Percentiles rank a stretch among this genome's conserved stretches.
Evolutionary conservation across 2,113 vertebrate genomes (phyloP).

Genomic region (Neolamprologus falcicula): DNA sequence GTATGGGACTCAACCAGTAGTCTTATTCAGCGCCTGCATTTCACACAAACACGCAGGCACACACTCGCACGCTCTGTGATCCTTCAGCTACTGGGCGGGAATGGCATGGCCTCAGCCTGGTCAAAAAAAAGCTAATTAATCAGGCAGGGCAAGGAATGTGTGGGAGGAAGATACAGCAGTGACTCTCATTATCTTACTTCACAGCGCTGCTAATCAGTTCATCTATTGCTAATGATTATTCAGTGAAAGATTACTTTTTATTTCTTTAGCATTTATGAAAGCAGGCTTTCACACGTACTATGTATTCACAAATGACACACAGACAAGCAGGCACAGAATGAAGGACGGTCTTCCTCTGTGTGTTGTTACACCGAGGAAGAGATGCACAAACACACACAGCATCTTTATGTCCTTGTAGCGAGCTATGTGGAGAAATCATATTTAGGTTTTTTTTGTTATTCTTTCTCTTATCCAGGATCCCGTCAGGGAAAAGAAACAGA

Average conservation of each 20-base stretch:
- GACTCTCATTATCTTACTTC: slow-evolving; percentile 51
- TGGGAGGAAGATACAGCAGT: slow-evolving; percentile 29
- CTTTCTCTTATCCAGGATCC: neutral
- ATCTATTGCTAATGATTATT: slow-evolving; percentile 40
- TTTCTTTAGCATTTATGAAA: slow-evolving; percentile 10
- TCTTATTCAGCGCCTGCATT: neutral
- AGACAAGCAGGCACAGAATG: neutral
- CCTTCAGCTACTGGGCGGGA: slow-evolving; percentile 35
- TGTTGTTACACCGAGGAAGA: neutral
- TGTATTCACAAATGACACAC: neutral
- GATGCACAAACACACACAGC: neutral
- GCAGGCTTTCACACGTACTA: neutral
- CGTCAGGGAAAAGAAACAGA: neutral
- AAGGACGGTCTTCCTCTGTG: neutral
- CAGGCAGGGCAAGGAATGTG: slow-evolving; percentile 38
- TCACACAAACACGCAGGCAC: neutral
- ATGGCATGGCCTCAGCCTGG: slow-evolving; percentile 16
- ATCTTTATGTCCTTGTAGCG: neutral
- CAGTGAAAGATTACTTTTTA: slow-evolving; percentile 11
- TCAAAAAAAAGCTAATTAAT: slow-evolving; percentile 54
- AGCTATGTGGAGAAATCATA: neutral
- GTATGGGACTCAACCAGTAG: neutral
- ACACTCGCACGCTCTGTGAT: slow-evolving; percentile 11
- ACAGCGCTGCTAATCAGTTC: slow-evolving; percentile 33
- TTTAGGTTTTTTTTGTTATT: neutral